Evolutionary conservation across 2,888 invertebrate genomes (phyloP), one percentile per base, ranked within the genome.

Genomic region (Hyppa rectilinea): DNA sequence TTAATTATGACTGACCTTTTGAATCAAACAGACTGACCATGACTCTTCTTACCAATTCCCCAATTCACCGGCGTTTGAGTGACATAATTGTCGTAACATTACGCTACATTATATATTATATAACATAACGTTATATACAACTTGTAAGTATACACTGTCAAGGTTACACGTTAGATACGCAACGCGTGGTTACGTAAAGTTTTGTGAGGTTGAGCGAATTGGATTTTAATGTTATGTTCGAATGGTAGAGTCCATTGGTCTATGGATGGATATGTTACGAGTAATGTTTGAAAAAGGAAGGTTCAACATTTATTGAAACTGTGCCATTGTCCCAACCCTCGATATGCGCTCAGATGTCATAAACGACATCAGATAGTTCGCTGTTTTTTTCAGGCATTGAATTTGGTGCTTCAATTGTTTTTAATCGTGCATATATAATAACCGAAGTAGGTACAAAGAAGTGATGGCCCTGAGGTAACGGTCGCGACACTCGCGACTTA

Each of bases 81-180:
- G 75, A 74, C 66, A 82, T 82, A 75, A 80, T 70, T 70, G 64
- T 64, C 36, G 63, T 56, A 49, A 67, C 20, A 40, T 52, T 49
- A n/a, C n/a, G n/a, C n/a, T n/a, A 56, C n/a, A 23, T 55, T 23
- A 9, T 10, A 56, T 23, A 26, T 7, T 14, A n/a, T 36, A 4
- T 10, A 29, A 58, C 10, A 23, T 34, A 31, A 31, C 38, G 20
- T n/a, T 6, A 17, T 17, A 10, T 58, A 20, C 31, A 64, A 82
- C 56, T 53, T 69, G 74, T 72, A 64, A 66, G 23, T 43, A 26
- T 64, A 53, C 80, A 61, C 17, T 68, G 75, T 43, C 75, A 80
- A 80, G 80, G 80, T 64, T 75, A 50, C 2, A 4, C 1, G 31
- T 70, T 69, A 67, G 64, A 53, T 43, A 64, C 29, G 59, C 36